phyloP scores from a whole-genome alignment of 2,113 vertebrate genomes.

The Gambusia holbrooki region DNA sequence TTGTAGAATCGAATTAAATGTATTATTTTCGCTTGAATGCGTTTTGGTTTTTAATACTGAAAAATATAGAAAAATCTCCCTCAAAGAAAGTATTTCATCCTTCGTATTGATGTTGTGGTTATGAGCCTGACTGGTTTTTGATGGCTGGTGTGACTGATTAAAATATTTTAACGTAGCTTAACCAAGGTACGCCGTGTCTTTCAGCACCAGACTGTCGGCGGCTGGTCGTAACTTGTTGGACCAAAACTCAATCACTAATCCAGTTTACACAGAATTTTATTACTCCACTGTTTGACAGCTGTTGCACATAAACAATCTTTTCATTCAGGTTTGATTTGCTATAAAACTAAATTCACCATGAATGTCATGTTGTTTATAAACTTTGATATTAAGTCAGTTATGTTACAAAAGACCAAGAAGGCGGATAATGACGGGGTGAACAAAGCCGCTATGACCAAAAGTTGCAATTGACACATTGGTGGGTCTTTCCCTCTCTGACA shows the following conservation, averaged over 20 bases:
- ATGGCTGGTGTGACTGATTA: too few species aligned
- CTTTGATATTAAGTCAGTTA: neutral
- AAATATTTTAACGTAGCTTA: too few species aligned
- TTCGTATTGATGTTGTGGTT: too few species aligned
- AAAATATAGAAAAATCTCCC: too few species aligned
- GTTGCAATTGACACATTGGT: neutral
- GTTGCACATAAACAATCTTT: neutral
- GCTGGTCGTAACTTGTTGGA: too few species aligned
- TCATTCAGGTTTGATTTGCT: neutral
- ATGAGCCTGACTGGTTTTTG: too few species aligned
- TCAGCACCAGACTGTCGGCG: too few species aligned
- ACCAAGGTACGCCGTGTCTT: too few species aligned
- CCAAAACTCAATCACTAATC: neutral
- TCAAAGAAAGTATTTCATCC: too few species aligned
- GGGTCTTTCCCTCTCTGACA: slow-evolving; percentile 10
- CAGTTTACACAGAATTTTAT: neutral
- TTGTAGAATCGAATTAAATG: too few species aligned
- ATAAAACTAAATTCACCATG: neutral
- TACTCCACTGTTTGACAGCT: neutral
- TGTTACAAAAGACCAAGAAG: neutral
- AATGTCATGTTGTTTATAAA: neutral
- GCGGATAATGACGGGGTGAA: neutral
- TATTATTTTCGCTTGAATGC: too few species aligned
- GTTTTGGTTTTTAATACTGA: too few species aligned
- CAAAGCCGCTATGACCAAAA: neutral